Percentiles rank a stretch among this genome's conserved stretches.
phyloP scores from a whole-genome alignment of 2,888 invertebrate species.

The Ophioninae sp. region DNA sequence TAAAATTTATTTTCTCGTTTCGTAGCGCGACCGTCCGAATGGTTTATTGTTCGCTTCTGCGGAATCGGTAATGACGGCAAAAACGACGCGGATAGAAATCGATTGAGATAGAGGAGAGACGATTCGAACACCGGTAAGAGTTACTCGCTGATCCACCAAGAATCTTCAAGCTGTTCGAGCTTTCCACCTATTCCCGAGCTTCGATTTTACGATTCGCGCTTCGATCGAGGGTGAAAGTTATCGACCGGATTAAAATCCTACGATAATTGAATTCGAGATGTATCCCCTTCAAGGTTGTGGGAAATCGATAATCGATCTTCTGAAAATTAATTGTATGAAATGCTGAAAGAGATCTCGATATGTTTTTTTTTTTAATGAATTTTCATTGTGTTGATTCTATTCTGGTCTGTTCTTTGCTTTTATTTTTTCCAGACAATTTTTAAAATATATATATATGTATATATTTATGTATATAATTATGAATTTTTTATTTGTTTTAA shows the following conservation, averaged over 20 bases:
- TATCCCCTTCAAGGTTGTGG: not conserved
- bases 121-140: not conserved
- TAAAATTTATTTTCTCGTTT: constrained; percentile 26
- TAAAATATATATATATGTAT: no score
- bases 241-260: not conserved
- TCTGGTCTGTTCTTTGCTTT: no score
- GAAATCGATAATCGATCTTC: not conserved
- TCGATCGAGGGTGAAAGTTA: not conserved
- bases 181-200: constrained; percentile 5
- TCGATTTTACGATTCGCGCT: not conserved
- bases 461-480: no score
- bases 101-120: constrained; percentile 33
- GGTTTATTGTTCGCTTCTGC: constrained; percentile 49
- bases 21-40: constrained; percentile 39
- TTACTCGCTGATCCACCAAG: not conserved
- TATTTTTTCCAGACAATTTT: no score
- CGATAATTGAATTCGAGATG: not conserved
- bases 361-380: no score
- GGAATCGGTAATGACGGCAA: constrained; percentile 49
- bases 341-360: no score
- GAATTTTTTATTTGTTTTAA: no score
- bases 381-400: no score
- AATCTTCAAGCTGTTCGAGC: not conserved
- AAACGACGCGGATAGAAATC: constrained; percentile 31
- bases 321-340: not conserved